Percentiles rank a stretch among this genome's conserved stretches.
Evolutionary conservation across 2,888 invertebrate species (phyloP).

Genomic region (Andrena trimmerana): DNA sequence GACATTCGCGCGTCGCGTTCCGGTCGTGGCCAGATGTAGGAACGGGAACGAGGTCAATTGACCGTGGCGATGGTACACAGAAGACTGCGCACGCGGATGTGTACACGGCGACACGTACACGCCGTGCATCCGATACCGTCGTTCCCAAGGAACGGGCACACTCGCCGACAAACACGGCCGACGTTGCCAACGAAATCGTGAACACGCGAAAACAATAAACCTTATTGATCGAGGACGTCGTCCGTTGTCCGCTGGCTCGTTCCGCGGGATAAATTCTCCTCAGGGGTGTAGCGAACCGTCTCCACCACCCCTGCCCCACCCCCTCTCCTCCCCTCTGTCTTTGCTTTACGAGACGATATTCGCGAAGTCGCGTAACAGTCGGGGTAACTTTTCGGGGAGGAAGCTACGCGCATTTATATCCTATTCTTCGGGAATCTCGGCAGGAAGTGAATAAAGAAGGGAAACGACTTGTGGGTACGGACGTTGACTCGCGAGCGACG

Average conservation of each 20-base stretch:
- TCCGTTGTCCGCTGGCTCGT: constrained; percentile 25
- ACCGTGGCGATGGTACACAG: constrained; percentile 47
- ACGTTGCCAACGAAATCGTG: constrained; percentile 47
- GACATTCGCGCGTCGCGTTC: constrained; percentile 61
- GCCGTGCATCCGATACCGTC: constrained; percentile 27
- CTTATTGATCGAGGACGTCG: constrained; percentile 48
- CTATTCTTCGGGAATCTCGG: constrained; percentile 26
- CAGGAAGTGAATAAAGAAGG: constrained; percentile 5
- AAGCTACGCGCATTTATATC: constrained; percentile 42
- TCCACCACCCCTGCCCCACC: not conserved
- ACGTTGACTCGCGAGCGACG: not conserved
- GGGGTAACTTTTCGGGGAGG: constrained; percentile 14
- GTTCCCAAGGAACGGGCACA: constrained; percentile 41
- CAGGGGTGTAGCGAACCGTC: constrained; percentile 26
- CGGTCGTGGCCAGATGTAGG: constrained; percentile 55
- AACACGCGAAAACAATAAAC: constrained; percentile 61
- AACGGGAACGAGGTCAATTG: constrained; percentile 67
- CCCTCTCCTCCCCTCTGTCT: not conserved
- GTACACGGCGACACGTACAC: constrained; percentile 21
- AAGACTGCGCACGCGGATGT: constrained; percentile 21
- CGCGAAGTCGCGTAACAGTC: constrained; percentile 32
- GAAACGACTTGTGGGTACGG: not conserved
- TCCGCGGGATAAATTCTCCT: constrained; percentile 18
- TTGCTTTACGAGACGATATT: constrained; percentile 12
- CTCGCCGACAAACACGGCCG: constrained; percentile 36